Conservation (phyloP, 1,140 invertebrate genomes). For the Ericerus pela region DNA sequence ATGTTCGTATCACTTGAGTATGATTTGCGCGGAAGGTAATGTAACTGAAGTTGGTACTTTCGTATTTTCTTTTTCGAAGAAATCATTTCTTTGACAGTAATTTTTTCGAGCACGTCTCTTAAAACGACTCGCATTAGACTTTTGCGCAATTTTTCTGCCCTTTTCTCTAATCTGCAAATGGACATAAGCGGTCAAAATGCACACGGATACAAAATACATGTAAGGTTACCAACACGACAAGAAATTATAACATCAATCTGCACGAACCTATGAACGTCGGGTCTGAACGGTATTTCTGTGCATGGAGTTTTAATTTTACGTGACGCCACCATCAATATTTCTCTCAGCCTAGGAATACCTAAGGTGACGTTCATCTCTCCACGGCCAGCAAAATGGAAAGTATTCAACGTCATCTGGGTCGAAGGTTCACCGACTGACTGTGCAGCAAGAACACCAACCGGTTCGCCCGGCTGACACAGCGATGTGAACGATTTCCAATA, state of each 20-base stretch:
- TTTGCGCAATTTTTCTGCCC: constrained; percentile 49
- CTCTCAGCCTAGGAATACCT: constrained; percentile 87
- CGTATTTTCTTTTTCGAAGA: constrained; percentile 34
- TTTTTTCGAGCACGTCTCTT: constrained; percentile 57
- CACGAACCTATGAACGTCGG: not conserved
- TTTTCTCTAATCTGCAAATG: constrained; percentile 32
- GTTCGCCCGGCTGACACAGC: constrained; percentile 77
- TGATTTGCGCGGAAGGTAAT: constrained; percentile 52
- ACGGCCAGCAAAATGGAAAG: constrained; percentile 98
- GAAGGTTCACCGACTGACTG: constrained; percentile 96
- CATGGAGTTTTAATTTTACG: constrained; percentile 82
- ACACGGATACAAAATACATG: too few relatives aligned
- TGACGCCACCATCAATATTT: constrained; percentile 93
- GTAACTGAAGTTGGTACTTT: constrained; percentile 40
- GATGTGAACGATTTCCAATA: constrained; percentile 60
- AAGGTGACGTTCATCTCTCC: constrained; percentile 99
- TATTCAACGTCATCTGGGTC: constrained; percentile 99
- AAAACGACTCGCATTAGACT: constrained; percentile 62
- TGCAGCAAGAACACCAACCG: constrained; percentile 88
- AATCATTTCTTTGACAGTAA: constrained; percentile 42
- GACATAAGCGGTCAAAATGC: not conserved
- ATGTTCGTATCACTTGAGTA: constrained; percentile 57
- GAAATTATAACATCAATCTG: not conserved
- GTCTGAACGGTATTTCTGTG: constrained; percentile 77
- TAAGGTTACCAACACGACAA: too few relatives aligned